Percentiles rank a stretch among this genome's conserved stretches.
Evolutionary conservation across 2,113 vertebrate species (phyloP).

Genomic region (Cyrtonyx montezumae): DNA sequence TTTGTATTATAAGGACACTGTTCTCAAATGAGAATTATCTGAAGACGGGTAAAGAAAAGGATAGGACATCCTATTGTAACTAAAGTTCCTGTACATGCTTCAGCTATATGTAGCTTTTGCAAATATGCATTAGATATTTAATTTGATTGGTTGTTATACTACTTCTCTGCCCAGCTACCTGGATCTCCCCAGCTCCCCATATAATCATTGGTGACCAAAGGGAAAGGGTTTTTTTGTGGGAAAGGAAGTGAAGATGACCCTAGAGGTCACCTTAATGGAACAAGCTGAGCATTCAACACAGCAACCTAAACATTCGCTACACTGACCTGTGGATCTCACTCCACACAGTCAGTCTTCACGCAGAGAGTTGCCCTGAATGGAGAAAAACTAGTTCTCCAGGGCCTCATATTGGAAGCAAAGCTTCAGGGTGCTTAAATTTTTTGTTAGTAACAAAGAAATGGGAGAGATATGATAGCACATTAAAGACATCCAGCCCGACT

Average conservation of each 20-base stretch:
- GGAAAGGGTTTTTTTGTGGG: not conserved
- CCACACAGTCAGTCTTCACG: not conserved
- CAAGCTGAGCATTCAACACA: not conserved
- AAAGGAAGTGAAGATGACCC: conserved; percentile 19
- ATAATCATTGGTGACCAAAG: not conserved
- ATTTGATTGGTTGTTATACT: not conserved
- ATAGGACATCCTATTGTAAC: not conserved
- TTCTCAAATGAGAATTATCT: not conserved
- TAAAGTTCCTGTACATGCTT: not conserved
- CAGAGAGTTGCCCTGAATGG: not conserved
- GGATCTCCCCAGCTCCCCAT: not conserved
- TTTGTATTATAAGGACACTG: not conserved
- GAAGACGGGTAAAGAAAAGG: conserved; percentile 11
- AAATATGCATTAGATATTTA: conserved; percentile 21
- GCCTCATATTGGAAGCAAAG: not conserved
- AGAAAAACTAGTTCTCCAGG: not conserved
- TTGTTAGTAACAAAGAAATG: not conserved
- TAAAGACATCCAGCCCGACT: not conserved
- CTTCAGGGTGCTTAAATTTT: not conserved
- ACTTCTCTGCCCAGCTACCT: not conserved
- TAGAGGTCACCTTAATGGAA: not conserved
- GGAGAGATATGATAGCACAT: not conserved
- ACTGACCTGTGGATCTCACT: fast-evolving
- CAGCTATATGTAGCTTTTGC: not conserved
- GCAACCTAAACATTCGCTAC: not conserved